Conservation (phyloP, 2,113 vertebrate genomes). For the Charina bottae region DNA sequence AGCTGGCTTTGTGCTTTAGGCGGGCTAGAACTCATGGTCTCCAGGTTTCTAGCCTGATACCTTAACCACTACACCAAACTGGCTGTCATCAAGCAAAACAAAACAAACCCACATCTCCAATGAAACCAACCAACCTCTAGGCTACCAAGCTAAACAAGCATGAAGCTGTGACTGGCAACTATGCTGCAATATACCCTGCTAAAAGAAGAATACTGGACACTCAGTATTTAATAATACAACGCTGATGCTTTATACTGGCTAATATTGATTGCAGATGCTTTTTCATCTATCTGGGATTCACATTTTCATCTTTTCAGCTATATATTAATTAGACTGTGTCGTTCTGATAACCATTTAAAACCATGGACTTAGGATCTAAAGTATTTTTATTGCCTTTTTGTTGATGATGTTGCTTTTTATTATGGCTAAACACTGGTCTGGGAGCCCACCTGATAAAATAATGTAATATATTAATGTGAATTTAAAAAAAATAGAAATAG, state of each 20-base stretch:
- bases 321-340: background rate
- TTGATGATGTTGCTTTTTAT: too few relatives aligned
- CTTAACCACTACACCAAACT: background rate
- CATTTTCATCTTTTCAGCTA: background rate
- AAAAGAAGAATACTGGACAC: too few relatives aligned
- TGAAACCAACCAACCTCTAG: too few relatives aligned
- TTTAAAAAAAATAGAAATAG: slow-evolving; percentile 16
- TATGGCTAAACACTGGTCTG: background rate
- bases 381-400: background rate
- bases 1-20: background rate
- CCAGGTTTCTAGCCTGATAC: background rate
- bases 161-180: too few relatives aligned
- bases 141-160: too few relatives aligned
- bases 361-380: background rate
- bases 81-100: background rate
- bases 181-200: background rate
- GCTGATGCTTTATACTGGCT: background rate
- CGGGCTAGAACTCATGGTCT: background rate
- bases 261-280: background rate
- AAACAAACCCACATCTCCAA: background rate
- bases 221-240: too few relatives aligned
- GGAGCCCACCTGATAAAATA: background rate
- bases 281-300: background rate
- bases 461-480: background rate
- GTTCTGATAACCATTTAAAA: background rate